phyloP scores from a whole-genome alignment of 2,797 vertebrate species.

The Pseudochaenichthys georgianus region DNA sequence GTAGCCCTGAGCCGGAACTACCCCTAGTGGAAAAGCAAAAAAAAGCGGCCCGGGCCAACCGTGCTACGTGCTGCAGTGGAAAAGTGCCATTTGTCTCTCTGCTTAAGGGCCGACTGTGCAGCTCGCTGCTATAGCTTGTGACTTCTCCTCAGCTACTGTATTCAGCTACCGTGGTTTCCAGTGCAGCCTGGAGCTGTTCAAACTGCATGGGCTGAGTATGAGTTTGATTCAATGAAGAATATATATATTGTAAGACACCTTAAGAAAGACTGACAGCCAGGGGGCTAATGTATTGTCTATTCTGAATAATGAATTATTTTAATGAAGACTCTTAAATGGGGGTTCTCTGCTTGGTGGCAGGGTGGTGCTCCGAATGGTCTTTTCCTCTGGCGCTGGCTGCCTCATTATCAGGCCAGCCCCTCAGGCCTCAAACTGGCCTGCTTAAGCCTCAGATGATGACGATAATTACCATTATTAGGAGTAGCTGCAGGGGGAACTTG shows the following conservation, averaged over 20 bases:
- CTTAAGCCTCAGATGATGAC: constrained; percentile 85
- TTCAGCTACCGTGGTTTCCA: constrained; percentile 48
- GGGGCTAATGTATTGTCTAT: constrained; percentile 78
- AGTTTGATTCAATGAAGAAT: constrained; percentile 79
- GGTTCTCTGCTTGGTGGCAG: constrained; percentile 74
- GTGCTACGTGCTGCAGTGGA: no score
- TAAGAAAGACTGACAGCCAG: constrained; percentile 76
- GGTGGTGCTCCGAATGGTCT: constrained; percentile 76
- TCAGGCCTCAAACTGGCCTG: constrained; percentile 86
- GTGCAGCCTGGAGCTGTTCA: constrained; percentile 66
- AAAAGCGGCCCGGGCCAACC: no score
- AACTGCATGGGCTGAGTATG: constrained; percentile 65
- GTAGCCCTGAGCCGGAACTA: no score
- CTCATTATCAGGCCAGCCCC: constrained; percentile 85
- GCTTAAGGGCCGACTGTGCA: constrained; percentile 33
- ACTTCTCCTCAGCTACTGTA: constrained; percentile 59
- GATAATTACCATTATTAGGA: constrained; percentile 90
- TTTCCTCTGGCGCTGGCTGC: constrained; percentile 78
- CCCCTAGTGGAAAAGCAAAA: no score
- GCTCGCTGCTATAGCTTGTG: constrained; percentile 64
- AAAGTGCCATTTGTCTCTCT: constrained; percentile 44
- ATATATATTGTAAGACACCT: constrained; percentile 81
- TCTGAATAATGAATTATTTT: constrained; percentile 88
- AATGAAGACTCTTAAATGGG: constrained; percentile 85
- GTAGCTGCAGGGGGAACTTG: constrained; percentile 88